Percentiles rank a stretch among this genome's conserved stretches.
These are phyloP conservation scores for Trissoscelio sp. DNA, from an alignment of 2,888 invertebrate genomes.

Conservation along the genomic window DNA sequence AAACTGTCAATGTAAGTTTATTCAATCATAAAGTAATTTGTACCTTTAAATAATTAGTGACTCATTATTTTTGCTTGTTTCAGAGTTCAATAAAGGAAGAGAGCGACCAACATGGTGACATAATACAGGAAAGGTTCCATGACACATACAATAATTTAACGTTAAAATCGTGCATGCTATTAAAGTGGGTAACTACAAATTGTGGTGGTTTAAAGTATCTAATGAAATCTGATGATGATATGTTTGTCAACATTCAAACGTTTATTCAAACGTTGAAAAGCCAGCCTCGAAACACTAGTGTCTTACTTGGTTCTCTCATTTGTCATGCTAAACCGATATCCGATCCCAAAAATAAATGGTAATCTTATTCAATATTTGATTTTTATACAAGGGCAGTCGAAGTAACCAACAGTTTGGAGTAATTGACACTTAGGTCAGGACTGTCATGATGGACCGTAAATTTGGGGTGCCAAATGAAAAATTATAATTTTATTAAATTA, in stretches of 20 bases:
- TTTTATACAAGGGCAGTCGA: too few species aligned
- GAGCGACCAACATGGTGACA: conserved; percentile 88
- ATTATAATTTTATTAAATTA: too few species aligned
- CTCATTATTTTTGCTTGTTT: too few species aligned
- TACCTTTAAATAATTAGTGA: background rate
- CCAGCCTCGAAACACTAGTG: conserved; percentile 80
- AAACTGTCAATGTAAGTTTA: conserved; percentile 84
- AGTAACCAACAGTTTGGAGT: too few species aligned
- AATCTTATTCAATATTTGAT: too few species aligned
- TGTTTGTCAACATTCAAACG: conserved; percentile 91
- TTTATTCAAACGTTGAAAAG: conserved; percentile 84
- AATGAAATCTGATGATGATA: conserved; percentile 94
- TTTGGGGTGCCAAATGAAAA: too few species aligned
- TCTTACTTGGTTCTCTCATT: conserved; percentile 91
- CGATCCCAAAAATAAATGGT: conserved; percentile 91
- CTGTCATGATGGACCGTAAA: too few species aligned
- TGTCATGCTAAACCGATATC: conserved; percentile 90
- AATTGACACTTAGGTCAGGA: too few species aligned
- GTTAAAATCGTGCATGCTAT: conserved; percentile 92
- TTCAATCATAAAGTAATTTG: background rate
- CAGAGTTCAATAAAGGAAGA: conserved; percentile 88
- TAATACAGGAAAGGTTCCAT: conserved; percentile 92
- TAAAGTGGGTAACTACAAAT: conserved; percentile 90
- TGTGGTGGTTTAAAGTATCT: conserved; percentile 88
- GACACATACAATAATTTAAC: conserved; percentile 95